Evolutionary conservation across 2,888 invertebrate species (phyloP).

Genomic region (Amphimallon solstitiale): DNA sequence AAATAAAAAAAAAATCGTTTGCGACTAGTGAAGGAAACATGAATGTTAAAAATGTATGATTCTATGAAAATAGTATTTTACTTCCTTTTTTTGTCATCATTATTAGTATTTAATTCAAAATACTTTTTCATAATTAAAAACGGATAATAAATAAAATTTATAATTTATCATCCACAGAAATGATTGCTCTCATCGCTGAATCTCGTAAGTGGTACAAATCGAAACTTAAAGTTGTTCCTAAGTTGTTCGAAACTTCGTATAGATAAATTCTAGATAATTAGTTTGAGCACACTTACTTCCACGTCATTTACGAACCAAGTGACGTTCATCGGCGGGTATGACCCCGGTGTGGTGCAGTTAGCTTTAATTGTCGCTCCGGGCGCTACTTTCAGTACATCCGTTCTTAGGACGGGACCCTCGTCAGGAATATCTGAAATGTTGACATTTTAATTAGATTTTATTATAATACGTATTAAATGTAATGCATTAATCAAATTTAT

Average conservation of each 20-base stretch:
- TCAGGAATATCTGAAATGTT: slow-evolving; percentile 64
- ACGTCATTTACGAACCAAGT: slow-evolving; percentile 68
- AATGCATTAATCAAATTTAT: slow-evolving; percentile 27
- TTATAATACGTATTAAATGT: slow-evolving; percentile 27
- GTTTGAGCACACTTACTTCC: slow-evolving; percentile 59
- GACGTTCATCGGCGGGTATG: slow-evolving; percentile 67
- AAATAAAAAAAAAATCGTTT: too few relatives aligned
- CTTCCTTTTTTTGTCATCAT: too few relatives aligned
- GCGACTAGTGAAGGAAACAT: too few relatives aligned
- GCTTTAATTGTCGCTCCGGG: slow-evolving; percentile 66
- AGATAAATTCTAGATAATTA: slow-evolving; percentile 15
- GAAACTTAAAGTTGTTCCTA: not conserved
- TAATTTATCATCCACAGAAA: too few relatives aligned
- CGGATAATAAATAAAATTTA: too few relatives aligned
- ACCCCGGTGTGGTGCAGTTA: slow-evolving; percentile 67
- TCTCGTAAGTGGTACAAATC: not conserved
- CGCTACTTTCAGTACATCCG: slow-evolving; percentile 66
- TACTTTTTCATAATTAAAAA: too few relatives aligned
- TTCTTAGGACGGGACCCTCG: slow-evolving; percentile 65
- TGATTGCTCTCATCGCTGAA: too few relatives aligned
- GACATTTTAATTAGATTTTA: slow-evolving; percentile 39
- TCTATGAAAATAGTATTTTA: too few relatives aligned
- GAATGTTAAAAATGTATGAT: too few relatives aligned
- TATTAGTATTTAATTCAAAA: too few relatives aligned
- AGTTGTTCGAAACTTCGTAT: slow-evolving; percentile 5